A percentile compares a stretch with the other conserved stretches of the same genome.
Conservation (phyloP, 2,888 invertebrate genomes). For the Plagodis pulveraria region DNA sequence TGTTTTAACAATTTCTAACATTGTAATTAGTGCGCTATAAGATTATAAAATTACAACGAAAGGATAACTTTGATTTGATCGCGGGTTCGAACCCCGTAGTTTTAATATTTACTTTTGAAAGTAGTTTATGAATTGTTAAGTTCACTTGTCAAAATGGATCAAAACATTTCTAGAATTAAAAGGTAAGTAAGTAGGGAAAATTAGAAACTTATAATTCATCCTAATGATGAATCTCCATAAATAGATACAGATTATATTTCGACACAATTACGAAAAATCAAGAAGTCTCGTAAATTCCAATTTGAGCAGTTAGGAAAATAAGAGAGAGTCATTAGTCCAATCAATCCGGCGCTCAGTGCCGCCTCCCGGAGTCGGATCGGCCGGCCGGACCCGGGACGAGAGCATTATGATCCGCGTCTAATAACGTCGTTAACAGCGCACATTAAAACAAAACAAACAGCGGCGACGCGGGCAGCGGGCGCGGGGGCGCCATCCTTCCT, state of each 20-base stretch:
- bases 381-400: slow-evolving; percentile 14
- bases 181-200: no score
- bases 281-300: slow-evolving; percentile 62
- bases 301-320: slow-evolving; percentile 77
- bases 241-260: slow-evolving; percentile 64
- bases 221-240: slow-evolving; percentile 26
- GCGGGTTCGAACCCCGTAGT: no score
- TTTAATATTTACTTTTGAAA: no score
- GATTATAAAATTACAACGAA: no score
- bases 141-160: no score
- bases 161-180: no score
- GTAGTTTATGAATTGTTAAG: no score
- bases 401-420: slow-evolving; percentile 78
- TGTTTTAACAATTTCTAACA: no score
- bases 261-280: slow-evolving; percentile 53
- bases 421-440: slow-evolving; percentile 83
- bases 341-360: slow-evolving; percentile 56
- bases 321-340: slow-evolving; percentile 79
- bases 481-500: slow-evolving; percentile 83
- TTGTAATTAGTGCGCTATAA: no score
- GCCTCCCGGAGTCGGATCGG: slow-evolving; percentile 40
- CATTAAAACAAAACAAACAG: slow-evolving; percentile 85
- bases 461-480: slow-evolving; percentile 57
- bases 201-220: no score
- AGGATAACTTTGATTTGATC: no score